Percentiles rank a stretch among this genome's conserved stretches.
Evolutionary conservation across 1,140 invertebrate species (phyloP).

Genomic region (Stenopsyche tienmushanensis): DNA sequence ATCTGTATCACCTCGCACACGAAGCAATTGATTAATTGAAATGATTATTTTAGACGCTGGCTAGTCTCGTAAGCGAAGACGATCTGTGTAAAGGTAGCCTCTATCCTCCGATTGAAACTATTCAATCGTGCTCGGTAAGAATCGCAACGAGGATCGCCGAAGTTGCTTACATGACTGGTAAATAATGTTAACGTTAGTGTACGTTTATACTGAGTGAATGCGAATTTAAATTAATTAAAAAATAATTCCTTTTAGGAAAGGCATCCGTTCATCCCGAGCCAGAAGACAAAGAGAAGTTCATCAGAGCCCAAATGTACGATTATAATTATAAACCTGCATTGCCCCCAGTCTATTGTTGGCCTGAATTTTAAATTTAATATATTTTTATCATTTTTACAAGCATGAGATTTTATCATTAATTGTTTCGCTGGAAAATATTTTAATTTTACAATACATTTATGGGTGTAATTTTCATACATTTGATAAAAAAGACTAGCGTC

Average conservation of each 20-base stretch:
- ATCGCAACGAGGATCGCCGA: slow-evolving; percentile 85
- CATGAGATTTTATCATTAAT: neutral
- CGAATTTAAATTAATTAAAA: too few species aligned
- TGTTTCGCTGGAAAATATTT: neutral
- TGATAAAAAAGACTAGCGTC: too few species aligned
- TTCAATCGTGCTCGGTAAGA: slow-evolving; percentile 84
- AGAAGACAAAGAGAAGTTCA: slow-evolving; percentile 69
- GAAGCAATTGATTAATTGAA: slow-evolving; percentile 24
- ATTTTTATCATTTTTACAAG: neutral
- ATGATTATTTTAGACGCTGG: slow-evolving; percentile 61
- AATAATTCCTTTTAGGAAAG: too few species aligned
- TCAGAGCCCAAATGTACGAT: slow-evolving; percentile 81
- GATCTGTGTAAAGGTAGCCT: slow-evolving; percentile 85
- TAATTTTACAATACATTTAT: neutral
- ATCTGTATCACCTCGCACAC: too few species aligned
- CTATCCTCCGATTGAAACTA: slow-evolving; percentile 89
- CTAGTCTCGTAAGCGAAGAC: slow-evolving; percentile 77
- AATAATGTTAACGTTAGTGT: slow-evolving; percentile 27
- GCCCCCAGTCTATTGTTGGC: slow-evolving; percentile 68
- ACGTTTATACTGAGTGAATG: slow-evolving; percentile 19
- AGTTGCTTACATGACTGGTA: slow-evolving; percentile 81
- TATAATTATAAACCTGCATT: slow-evolving; percentile 67
- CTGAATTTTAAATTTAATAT: slow-evolving; percentile 49
- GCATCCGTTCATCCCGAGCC: slow-evolving; percentile 79
- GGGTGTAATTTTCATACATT: too few species aligned